Conservation (phyloP, 2,113 vertebrate species). For the Vimba vimba region DNA sequence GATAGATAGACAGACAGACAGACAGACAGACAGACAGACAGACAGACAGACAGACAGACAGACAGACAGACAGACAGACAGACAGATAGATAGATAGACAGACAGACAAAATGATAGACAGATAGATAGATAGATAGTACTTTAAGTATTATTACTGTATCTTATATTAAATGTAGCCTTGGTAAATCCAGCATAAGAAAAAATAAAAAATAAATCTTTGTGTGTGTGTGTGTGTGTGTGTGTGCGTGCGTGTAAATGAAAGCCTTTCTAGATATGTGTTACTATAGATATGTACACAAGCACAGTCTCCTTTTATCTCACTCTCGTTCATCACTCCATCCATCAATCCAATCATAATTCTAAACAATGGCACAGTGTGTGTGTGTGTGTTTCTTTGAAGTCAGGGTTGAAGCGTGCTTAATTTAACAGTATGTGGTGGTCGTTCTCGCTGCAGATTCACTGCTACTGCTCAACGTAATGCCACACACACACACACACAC, state of each 20-base stretch:
- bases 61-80: fast-evolving
- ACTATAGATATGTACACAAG: conserved; percentile 26
- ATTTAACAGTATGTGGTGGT: conserved; percentile 32
- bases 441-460: neutral
- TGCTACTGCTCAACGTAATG: conserved; percentile 20
- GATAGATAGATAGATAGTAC: too few relatives aligned
- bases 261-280: neutral
- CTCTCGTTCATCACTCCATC: conserved; percentile 19
- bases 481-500: conserved; percentile 25
- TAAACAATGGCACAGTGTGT: conserved; percentile 26
- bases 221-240: neutral
- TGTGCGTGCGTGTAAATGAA: neutral
- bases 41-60: fast-evolving
- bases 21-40: fast-evolving
- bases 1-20: too few relatives aligned
- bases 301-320: conserved; percentile 27
- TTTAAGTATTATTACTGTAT: too few relatives aligned
- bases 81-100: too few relatives aligned
- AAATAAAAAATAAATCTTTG: neutral
- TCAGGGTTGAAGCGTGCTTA: conserved; percentile 26
- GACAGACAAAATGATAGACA: too few relatives aligned
- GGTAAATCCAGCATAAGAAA: too few relatives aligned
- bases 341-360: conserved; percentile 42
- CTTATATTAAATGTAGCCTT: too few relatives aligned
- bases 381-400: conserved; percentile 33